Base-by-base conservation (phyloP, 2,797 vertebrate genomes). In the Sebastes diaconus region DNA sequence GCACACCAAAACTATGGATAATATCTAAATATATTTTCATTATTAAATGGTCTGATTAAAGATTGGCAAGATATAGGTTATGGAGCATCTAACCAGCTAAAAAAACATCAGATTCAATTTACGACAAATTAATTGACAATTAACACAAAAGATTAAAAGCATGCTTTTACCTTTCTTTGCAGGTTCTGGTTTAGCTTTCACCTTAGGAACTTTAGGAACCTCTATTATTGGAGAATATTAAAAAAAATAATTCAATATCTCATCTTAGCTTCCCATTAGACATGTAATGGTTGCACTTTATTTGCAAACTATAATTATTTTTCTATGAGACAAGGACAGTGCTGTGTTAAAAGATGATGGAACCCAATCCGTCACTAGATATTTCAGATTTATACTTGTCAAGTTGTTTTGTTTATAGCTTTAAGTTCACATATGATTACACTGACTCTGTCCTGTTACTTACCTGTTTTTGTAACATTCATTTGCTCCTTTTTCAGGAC, bases 391-490 rank as follows among this genome's bases (percentile, higher is more conserved):
- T 4, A 34, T 34, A 68, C 6, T 2, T 4, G 24, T 36, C 5
- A 25, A 12, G 12, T 27, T 27, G 3, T 59, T 3, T 46, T 2
- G 14, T 55, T 22, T 8, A 20, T 14, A 22, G 42, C 6, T n/a
- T 68, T 18, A 22, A 32, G 25, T 67, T 57, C 3, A 46, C 27
- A 71, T 57, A 20, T 22, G 3, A 42, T 27, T 61, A 22, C 6
- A 24, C 3, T 5, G 3, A 16, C 20, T 32, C 11, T 27, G 22
- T 1, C 1, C 24, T 75, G 14, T 30, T 29, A 71, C 46, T n/a
- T n/a, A 84, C 89, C 83, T 77, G 66, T 16, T 76, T 88, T 84
- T 58, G 90, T 91, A 3, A 88, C 58, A 67, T 87, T 86, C 3
- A 78, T 2, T 10, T 84, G 83, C 52, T 88, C 70, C 69, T 73